These are phyloP conservation scores for Pedionomus torquatus DNA, from an alignment of 2,113 vertebrate species.

Conservation along the genomic window DNA sequence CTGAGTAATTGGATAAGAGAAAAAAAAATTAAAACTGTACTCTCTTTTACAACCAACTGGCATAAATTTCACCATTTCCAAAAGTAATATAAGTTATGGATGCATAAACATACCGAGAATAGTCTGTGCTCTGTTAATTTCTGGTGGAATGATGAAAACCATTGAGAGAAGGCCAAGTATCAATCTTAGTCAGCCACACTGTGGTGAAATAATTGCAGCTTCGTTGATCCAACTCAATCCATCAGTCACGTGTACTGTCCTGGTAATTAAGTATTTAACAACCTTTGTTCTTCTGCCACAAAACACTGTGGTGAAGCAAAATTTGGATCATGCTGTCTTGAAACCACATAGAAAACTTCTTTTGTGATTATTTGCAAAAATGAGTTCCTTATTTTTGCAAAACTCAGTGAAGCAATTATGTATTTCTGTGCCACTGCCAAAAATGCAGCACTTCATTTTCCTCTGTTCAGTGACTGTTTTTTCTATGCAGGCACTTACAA, in stretches of 20 bases:
- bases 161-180: conserved; percentile 36
- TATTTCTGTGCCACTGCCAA: background rate
- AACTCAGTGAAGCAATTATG: background rate
- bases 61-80: conserved; percentile 27
- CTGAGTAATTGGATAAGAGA: background rate
- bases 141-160: conserved; percentile 42
- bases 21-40: background rate
- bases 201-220: conserved; percentile 46
- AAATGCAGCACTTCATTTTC: conserved; percentile 17
- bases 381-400: conserved; percentile 12
- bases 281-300: conserved; percentile 45
- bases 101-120: conserved; percentile 25
- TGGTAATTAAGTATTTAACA: conserved; percentile 50
- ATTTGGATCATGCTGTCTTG: background rate
- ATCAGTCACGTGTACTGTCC: conserved; percentile 9
- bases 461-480: background rate
- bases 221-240: background rate
- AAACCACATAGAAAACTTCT: conserved; percentile 13
- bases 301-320: background rate
- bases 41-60: conserved; percentile 4
- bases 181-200: conserved; percentile 31
- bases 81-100: conserved; percentile 23
- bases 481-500: background rate
- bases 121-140: conserved; percentile 45
- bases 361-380: conserved; percentile 22